These are phyloP conservation scores for Aporophyla lueneburgensis DNA, from an alignment of 2,888 invertebrate genomes.

Conservation along the genomic window DNA sequence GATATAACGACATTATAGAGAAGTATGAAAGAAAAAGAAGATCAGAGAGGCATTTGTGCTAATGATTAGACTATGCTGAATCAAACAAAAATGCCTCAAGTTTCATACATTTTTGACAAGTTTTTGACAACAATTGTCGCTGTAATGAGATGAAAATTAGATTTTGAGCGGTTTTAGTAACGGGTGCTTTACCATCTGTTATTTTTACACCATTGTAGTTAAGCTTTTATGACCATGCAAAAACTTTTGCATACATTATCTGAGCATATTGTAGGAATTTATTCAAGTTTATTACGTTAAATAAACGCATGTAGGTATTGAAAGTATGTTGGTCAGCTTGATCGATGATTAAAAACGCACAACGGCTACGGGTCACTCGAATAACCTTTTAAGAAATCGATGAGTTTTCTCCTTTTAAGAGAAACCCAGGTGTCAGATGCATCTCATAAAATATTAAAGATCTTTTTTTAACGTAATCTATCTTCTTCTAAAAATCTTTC, in stretches of 20 bases:
- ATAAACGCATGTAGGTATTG: conserved; percentile 8
- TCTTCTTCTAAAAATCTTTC: not conserved
- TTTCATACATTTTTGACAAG: not conserved
- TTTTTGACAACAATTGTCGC: no score
- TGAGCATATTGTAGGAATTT: not conserved
- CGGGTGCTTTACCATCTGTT: no score
- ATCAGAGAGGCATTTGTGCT: no score
- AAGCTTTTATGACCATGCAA: not conserved
- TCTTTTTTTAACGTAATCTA: not conserved
- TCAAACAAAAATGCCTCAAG: no score
- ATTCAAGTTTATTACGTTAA: not conserved
- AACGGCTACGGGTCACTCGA: not conserved
- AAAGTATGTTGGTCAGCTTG: conserved; percentile 31
- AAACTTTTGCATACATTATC: no score
- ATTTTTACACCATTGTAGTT: not conserved
- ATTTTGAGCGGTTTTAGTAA: no score
- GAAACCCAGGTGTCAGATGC: conserved; percentile 1
- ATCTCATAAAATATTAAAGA: not conserved
- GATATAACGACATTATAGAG: no score
- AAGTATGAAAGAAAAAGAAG: no score
- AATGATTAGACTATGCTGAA: no score
- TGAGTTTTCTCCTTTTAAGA: conserved; percentile 33
- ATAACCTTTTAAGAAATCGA: conserved; percentile 32
- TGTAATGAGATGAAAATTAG: no score
- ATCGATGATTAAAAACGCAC: conserved; percentile 32